Evolutionary conservation across 2,113 vertebrate species (phyloP).

Genomic region (Struthidea cinerea): DNA sequence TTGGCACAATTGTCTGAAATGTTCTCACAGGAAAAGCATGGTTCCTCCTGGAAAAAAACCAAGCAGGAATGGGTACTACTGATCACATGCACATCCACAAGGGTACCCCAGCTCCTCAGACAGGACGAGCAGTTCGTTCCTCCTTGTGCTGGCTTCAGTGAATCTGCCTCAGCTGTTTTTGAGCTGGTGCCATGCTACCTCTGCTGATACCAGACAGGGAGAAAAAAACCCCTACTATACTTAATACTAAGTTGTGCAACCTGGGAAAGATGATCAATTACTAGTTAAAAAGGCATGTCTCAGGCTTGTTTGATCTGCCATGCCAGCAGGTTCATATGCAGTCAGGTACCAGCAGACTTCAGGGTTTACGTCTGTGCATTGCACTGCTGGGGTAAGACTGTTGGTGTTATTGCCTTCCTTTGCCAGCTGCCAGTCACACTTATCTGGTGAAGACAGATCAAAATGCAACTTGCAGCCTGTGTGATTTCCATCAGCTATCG

Average conservation of each 20-base stretch:
- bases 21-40: neutral
- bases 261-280: neutral
- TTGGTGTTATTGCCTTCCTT: neutral
- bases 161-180: neutral
- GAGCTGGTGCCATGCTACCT: neutral
- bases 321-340: neutral
- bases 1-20: neutral
- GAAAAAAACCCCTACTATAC: neutral
- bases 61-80: neutral
- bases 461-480: neutral
- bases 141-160: neutral
- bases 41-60: neutral
- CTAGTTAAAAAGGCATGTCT: neutral
- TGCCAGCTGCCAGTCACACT: neutral
- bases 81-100: neutral
- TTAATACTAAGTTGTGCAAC: neutral
- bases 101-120: neutral
- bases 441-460: neutral
- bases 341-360: neutral
- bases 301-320: neutral
- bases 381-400: neutral
- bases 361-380: neutral
- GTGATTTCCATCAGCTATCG: neutral
- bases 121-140: neutral
- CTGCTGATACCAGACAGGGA: neutral